These are phyloP conservation scores for Pseudococcus viburni DNA, from an alignment of 2,888 invertebrate genomes.

Conservation along the genomic window DNA sequence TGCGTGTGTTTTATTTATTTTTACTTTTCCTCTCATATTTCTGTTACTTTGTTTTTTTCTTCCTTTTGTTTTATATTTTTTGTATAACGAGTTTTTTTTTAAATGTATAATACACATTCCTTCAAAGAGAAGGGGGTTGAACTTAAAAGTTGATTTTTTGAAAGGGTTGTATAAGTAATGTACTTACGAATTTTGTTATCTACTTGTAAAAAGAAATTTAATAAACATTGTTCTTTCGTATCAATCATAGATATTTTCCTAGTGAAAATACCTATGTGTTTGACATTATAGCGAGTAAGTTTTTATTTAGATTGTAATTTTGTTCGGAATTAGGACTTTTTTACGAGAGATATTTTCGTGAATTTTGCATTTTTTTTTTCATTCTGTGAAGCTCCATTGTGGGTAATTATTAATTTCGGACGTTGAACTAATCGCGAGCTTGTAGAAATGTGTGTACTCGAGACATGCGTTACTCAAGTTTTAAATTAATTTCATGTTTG, in stretches of 20 bases:
- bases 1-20: constrained; percentile 20
- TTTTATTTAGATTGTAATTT: no score
- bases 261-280: neutral
- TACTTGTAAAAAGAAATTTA: constrained; percentile 35
- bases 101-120: constrained; percentile 21
- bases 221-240: constrained; percentile 31
- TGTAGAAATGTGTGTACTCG: no score
- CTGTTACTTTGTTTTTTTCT: constrained; percentile 8
- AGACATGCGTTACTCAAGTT: no score
- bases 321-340: no score
- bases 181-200: constrained; percentile 32
- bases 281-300: no score
- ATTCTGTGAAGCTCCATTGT: no score
- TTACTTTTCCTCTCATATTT: neutral
- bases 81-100: constrained; percentile 9
- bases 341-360: no score
- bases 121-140: neutral
- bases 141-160: neutral
- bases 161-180: constrained; percentile 20
- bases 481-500: no score
- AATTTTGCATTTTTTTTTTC: no score
- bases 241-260: neutral
- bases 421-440: no score
- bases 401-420: no score
- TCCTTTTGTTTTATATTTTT: constrained; percentile 17